A percentile compares a stretch with the other conserved stretches of the same genome.
phyloP scores from a whole-genome alignment of 2,797 vertebrate genomes.

The Ficedula albicollis region DNA sequence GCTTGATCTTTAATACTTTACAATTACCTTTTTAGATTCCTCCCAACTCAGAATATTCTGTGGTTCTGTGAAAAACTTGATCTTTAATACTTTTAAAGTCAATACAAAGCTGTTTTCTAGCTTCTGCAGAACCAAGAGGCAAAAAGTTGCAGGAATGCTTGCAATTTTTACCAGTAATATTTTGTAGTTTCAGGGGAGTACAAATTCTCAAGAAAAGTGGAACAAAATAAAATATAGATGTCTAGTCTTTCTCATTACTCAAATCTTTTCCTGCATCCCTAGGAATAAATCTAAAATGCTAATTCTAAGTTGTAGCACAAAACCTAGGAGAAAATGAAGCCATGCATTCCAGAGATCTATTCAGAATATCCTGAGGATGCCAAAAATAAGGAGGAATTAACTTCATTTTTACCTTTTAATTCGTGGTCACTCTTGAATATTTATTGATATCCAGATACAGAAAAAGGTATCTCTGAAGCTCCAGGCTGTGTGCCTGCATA shows the following conservation, averaged over 20 bases:
- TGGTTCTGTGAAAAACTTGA: background rate
- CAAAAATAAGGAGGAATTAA: background rate
- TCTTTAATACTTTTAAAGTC: background rate
- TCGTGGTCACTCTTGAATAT: background rate
- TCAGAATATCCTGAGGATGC: background rate
- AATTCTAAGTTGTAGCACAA: background rate
- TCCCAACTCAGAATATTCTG: background rate
- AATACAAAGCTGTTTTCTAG: background rate
- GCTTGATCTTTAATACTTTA: background rate
- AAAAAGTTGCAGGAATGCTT: background rate
- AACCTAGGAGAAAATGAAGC: background rate
- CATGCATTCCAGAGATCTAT: background rate
- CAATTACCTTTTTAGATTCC: no score
- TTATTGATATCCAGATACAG: background rate
- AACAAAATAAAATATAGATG: background rate
- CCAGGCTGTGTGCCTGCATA: background rate
- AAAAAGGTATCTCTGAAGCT: background rate
- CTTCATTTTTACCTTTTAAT: background rate
- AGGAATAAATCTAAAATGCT: background rate
- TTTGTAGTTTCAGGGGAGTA: background rate
- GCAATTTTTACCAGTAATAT: background rate
- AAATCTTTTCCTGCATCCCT: background rate
- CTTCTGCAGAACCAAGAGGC: background rate
- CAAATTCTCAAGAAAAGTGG: background rate
- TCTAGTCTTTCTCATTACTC: background rate